Base-by-base conservation (phyloP, 2,888 invertebrate species). In the Spatulosminthurus flaviceps region DNA sequence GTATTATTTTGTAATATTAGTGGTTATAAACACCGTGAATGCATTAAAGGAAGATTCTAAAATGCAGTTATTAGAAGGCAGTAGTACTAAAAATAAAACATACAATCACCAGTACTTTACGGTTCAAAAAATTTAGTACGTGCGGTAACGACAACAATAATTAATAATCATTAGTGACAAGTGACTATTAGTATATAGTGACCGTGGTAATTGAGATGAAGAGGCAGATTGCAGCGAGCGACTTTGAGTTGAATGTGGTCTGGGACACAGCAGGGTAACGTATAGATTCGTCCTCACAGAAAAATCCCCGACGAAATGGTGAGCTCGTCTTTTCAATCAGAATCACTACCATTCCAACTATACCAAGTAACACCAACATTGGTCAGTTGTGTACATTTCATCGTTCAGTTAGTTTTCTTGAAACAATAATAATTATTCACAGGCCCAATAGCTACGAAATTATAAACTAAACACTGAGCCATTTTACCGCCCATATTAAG, bases 211-310 rank as follows among this genome's bases (percentile, higher is more conserved):
- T 83, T 60, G 84, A 83, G 84, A 85, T 83, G 84, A 83, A 77
- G 75, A 85, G 81, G 81, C 81, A 82, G 76, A 81, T 78, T 61
- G 83, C 84, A 76, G 83, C 83, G 71, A 84, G 80, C 74, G 84
- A 81, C 79, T 84, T 85, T 79, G 85, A 85, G 82, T 81, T 85
- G 83, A 84, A 84, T 43, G 79, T 83, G 42, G 85, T 78, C 29
- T 82, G 71, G 60, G 66, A 84, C 73, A 87, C 86, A 82, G 87
- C 88, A 19, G 90, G 90, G 83, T 90, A 88, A 79, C 87, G 87
- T 70, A 91, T 88, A 75, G 89, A 88, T 81, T 90, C 89, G 86
- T 91, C 91, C 86, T 90, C 88, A 86, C 90, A 90, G 88, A 90
- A 89, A 93, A 97, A 87, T 90, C 90, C 88, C 89, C 93, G 79